Base-by-base conservation (phyloP, 2,888 invertebrate genomes). In the Aleiodes alternator region DNA sequence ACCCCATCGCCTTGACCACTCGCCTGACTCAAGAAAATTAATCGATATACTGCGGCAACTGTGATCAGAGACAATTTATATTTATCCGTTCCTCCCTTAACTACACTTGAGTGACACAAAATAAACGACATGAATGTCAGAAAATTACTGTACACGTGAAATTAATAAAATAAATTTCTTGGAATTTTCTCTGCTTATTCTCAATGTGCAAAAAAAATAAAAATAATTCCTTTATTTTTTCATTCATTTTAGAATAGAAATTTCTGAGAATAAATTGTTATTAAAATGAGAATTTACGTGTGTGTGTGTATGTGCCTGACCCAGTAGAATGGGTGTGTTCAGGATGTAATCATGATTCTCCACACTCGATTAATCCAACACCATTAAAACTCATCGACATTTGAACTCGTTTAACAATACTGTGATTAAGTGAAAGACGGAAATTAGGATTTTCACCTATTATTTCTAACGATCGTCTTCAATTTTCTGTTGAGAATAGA, bases 321-420 rank as follows among this genome's bases (percentile, higher is more conserved):
- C 56, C 56, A 59, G 31, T 31, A 9, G 9, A 51, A 14, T 59
- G 59, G 59, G 59, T 14, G 38, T 38, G 59, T 31, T 59, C 80
- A 78, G 80, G 79, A 80, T 80, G 80, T 80, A 81, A 81, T 81
- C 76, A 79, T 56, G 72, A 72, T 79, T 73, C 57, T 80, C 78
- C 78, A 81, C 79, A 81, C 72, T 81, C 80, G 80, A 81, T 81
- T 79, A 79, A 81, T 80, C 64, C 78, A 53, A 75, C 73, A 38
- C 57, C 14, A 34, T 59, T 34, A 76, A 64, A 34, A 34, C 59
- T 23, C 43, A 43, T 43, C 16, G 64, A 9, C 43, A 48, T 34
- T 23, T 57, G 57, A 57, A 57, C 9, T 11, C n/a, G 31, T 31
- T 31, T 12, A 12, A 57, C 53, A 53, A 16, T 53, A 16, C 14